A percentile compares a stretch with the other conserved stretches of the same genome.
These are phyloP conservation scores for Drosophila athabasca DNA, from an alignment of 1,140 invertebrate species.

Conservation along the genomic window DNA sequence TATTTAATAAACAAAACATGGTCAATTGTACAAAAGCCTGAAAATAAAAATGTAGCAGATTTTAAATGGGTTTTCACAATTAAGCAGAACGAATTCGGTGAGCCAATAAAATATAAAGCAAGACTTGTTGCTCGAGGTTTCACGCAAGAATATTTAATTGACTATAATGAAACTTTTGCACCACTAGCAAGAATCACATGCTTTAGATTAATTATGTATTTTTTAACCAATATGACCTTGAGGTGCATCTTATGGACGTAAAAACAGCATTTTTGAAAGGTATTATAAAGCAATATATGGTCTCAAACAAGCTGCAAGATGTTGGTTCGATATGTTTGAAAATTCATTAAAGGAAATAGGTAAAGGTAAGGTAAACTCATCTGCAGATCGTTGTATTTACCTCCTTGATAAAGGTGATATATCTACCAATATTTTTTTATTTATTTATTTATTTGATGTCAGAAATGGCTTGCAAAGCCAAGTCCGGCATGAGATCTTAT, in stretches of 20 bases:
- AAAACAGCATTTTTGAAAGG: constrained; percentile 7
- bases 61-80: constrained; percentile 79
- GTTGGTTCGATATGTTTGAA: constrained; percentile 34
- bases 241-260: constrained; percentile 65
- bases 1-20: constrained; percentile 77
- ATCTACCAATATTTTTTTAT: constrained; percentile 41
- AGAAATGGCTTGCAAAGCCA: too few species aligned
- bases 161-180: constrained; percentile 55
- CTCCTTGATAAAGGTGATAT: constrained; percentile 50
- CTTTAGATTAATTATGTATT: constrained; percentile 68
- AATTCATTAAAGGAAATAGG: constrained; percentile 13
- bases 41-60: constrained; percentile 79
- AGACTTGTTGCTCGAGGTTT: constrained; percentile 72
- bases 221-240: constrained; percentile 83
- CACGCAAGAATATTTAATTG: constrained; percentile 18
- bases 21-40: constrained; percentile 60
- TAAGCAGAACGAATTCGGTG: constrained; percentile 72
- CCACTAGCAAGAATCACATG: constrained; percentile 35
- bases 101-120: constrained; percentile 78
- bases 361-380: constrained; percentile 28
- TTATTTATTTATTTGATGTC: too few species aligned
- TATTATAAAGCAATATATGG: constrained; percentile 14
- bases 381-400: constrained; percentile 57
- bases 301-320: constrained; percentile 19
- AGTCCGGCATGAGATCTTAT: too few species aligned